Base-by-base conservation (phyloP, 1,140 invertebrate genomes). In the Chironomus tepperi region DNA sequence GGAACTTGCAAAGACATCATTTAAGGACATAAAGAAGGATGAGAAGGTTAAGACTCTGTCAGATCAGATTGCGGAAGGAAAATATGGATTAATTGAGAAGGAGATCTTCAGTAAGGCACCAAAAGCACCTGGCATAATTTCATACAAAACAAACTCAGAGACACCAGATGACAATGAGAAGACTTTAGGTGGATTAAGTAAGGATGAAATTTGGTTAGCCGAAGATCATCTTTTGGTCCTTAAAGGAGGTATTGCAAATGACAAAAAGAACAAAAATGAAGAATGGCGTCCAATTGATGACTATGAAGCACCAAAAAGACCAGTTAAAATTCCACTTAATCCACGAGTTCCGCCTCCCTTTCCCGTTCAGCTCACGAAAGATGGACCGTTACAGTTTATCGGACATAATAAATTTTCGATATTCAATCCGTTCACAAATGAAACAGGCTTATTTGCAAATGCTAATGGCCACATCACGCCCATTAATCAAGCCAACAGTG, bases 171-270 rank as follows among this genome's bases (percentile, higher is more conserved):
- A 95, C 80, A 93, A 89, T 74, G 84, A 88, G 1, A 87, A 90
- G 74, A 94, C 89, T 81, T 84, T 93, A 3, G 93, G 93, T 10
- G 93, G 93, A 12, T 83, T 96, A 0, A 88, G 90, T 77, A 86
- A 89, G 74, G 89, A 94, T 67, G 93, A 96, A 76, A 94, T 96
- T 76, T 96, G 93, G 92, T 83, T 95, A 67, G 91, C 93, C 0
- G 93, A 95, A 79, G 93, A 94, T 79, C 93, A 95, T 80, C 83
- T 96, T 42, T 81, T 96, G 12, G 93, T 96, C 10, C 82, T 95
- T 24, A 90, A 89, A 79, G 94, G 94, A 24, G 93, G 93, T 15
- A 83, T 84, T 2, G 74, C 81, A 0, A 82, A 82, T 43, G 80
- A 87, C 81, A 76, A 80, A 7, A 57, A 74, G 5, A 73, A 73